A percentile compares a stretch with the other conserved stretches of the same genome.
These are phyloP conservation scores for Graptemys geographica DNA, from an alignment of 2,797 vertebrate species.

Conservation along the genomic window DNA sequence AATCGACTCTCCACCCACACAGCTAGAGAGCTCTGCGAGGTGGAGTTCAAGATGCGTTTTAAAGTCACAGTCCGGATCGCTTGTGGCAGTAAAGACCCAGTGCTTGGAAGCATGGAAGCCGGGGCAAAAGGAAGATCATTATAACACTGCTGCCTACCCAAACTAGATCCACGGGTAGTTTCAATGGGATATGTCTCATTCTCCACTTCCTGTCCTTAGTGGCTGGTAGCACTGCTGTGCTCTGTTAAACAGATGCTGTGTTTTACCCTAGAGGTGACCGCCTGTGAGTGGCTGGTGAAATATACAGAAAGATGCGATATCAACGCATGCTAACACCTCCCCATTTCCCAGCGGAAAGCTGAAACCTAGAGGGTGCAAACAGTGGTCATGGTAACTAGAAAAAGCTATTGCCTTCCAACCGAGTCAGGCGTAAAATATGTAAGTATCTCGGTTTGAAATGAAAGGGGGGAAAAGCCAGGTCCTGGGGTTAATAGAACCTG, in stretches of 20 bases:
- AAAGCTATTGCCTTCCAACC: neutral
- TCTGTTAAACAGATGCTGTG: neutral
- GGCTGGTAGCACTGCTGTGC: accelerated
- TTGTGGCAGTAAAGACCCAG: too few species aligned
- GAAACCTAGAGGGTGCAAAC: neutral
- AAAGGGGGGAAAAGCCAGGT: constrained; percentile 7
- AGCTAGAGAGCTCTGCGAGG: too few species aligned
- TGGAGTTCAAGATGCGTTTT: too few species aligned
- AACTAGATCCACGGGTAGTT: too few species aligned
- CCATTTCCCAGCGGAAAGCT: neutral
- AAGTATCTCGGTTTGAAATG: constrained; percentile 6
- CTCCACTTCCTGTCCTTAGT: neutral
- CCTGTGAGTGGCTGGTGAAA: neutral
- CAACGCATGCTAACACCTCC: neutral
- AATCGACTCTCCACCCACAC: too few species aligned
- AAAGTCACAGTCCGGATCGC: too few species aligned
- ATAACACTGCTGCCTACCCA: too few species aligned
- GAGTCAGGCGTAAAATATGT: neutral
- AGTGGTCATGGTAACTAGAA: neutral
- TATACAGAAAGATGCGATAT: constrained; percentile 27
- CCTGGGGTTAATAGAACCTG: constrained; percentile 45
- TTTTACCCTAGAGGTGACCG: neutral
- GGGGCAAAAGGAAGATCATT: too few species aligned
- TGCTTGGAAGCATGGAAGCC: too few species aligned
- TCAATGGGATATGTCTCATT: neutral